Base-by-base conservation (phyloP, 2,888 invertebrate species). In the Epinotia nisella region DNA sequence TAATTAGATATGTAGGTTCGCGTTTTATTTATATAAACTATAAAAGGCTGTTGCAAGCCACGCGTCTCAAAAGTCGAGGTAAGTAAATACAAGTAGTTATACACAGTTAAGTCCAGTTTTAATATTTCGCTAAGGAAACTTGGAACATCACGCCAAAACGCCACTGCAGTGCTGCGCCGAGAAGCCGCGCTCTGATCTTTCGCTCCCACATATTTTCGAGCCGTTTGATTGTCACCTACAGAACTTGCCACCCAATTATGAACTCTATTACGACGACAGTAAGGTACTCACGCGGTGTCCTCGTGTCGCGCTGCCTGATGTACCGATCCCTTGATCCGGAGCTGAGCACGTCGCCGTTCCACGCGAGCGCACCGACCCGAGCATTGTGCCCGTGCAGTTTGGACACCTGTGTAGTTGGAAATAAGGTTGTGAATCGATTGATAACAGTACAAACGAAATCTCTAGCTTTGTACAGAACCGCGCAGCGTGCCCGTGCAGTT, bases 281-380 rank as follows among this genome's bases (percentile, higher is more conserved):
- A 19, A 49, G 53, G 64, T 60, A 90, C 93, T 93, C 81, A 92
- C 96, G 94, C 35, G 98, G 97, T 56, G 97, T 97, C 74, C 99
- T 95, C 0, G 98, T 98, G 87, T 99, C 99, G 75, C 99, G 94
- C 86, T 99, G 98, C 76, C 98, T 94, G 80, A 99, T 99, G 82
- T 98, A 95, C 78, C 99, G 94, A 88, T 99, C 99, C 75, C 99
- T 93, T 77, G 98, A 98, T 2, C 99, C 99, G 0, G 99, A 99
- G 71, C 98, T 98, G 51, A 99, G 93, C 71, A 98, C 96, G 86
- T 99, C 99, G n/a, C 98, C 98, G 90, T 99, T 99, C 99, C 99
- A 99, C 2, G 99, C 99, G 75, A 99, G 90, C 7, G 99, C 99
- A 19, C 99, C 98, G 15, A 98, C 98, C 13, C 98, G 95, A 0